Evolutionary conservation across 2,113 vertebrate species (phyloP), one percentile per base, ranked within the genome.

Genomic region (Himantopus leucocephalus): DNA sequence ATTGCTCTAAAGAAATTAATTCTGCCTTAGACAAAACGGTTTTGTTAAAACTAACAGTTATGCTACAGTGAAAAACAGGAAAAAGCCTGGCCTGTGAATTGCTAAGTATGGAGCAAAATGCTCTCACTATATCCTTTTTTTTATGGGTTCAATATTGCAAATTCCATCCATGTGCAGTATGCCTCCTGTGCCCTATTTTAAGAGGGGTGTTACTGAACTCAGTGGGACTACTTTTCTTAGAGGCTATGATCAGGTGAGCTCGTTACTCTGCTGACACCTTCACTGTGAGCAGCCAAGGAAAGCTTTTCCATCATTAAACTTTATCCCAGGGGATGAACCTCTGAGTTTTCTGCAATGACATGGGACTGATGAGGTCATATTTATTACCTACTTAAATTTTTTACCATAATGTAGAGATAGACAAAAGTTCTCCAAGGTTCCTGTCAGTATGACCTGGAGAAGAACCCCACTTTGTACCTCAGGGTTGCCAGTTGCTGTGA

Each of bases 41-140:
- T 95, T 96, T 97, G 96, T 96, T 94, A 96, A 96, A 96, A 95
- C 94, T 82, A 96, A 94, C 86, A 89, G 89, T 97, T 97, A 34
- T 82, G 71, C 73, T 96, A 79, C 92, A 71, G 89, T 92, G 86
- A 45, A 95, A 92, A 96, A 88, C 73, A 92, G 94, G 94, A 75
- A 95, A 62, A 92, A 79, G 86, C 86, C 86, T 64, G 88, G 48
- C n/a, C 86, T 94, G 66, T 64, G 62, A 88, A 79, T 92, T 70
- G 56, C 73, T 47, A 80, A 94, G 86, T 19, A 43, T 45, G 60
- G 79, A 94, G 73, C 70, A 95, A 94, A 97, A 96, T 91, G 73
- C 77, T 85, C 81, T 91, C 90, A 74, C 67, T 97, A 64, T 89
- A 59, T 70, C 87, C 76, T 66, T 64, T 59, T 88, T 74, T 88